These are phyloP conservation scores for Oostethus manadensis DNA, from an alignment of 2,113 vertebrate genomes.

Conservation along the genomic window DNA sequence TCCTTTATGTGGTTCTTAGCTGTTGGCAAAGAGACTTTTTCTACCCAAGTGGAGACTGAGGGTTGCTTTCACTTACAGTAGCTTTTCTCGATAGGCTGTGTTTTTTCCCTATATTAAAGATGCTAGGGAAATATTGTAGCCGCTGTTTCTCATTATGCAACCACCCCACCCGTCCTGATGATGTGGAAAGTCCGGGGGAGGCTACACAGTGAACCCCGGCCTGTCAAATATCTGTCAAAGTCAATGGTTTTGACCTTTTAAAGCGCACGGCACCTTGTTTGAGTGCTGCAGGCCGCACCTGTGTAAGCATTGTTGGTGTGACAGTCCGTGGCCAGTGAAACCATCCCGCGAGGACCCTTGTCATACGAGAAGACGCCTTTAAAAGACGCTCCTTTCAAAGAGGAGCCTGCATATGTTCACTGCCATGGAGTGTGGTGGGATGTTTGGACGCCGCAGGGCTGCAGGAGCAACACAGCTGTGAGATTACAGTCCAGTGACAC, in stretches of 20 bases:
- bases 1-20: no score
- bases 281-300: conserved; percentile 2
- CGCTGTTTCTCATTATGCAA: conserved; percentile 34
- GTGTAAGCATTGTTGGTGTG: conserved; percentile 10
- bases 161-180: conserved; percentile 19
- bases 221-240: conserved; percentile 3
- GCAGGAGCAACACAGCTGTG: conserved; percentile 52
- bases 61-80: no score
- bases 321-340: conserved; percentile 30
- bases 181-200: conserved; percentile 44
- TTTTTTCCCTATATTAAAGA: background rate
- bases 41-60: no score
- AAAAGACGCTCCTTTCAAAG: conserved; percentile 47
- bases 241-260: background rate
- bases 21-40: no score
- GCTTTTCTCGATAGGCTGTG: background rate
- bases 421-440: conserved; percentile 32
- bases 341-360: background rate
- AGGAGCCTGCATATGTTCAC: conserved; percentile 32
- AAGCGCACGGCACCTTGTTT: background rate
- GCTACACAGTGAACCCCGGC: conserved; percentile 19
- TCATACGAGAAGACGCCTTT: background rate
- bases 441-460: conserved; percentile 52
- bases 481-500: conserved; percentile 42
- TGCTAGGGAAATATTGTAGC: conserved; percentile 7